Percentiles rank a stretch among this genome's conserved stretches.
phyloP scores from a whole-genome alignment of 92 coral and sea anemone genomes.

The Diadumene lineata region DNA sequence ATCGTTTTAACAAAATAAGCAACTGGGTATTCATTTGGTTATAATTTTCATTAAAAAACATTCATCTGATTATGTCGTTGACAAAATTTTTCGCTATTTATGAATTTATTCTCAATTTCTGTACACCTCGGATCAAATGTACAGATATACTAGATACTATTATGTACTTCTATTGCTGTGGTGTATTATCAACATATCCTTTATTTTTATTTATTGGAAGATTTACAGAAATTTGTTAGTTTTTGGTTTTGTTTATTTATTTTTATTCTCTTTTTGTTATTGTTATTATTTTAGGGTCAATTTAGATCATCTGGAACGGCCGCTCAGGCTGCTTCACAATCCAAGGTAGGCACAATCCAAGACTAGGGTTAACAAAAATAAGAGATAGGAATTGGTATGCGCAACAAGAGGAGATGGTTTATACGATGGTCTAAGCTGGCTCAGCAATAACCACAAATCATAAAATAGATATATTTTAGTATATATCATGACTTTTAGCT shows the following conservation, averaged over 20 bases:
- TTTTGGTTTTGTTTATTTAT: neutral
- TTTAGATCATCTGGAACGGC: constrained; percentile 7
- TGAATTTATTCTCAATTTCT: too few relatives aligned
- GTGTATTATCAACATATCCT: neutral
- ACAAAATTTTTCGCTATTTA: too few relatives aligned
- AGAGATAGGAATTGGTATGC: constrained; percentile 97
- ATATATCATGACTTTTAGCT: neutral
- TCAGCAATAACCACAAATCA: constrained; percentile 75
- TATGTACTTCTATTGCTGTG: too few relatives aligned
- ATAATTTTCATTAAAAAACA: neutral
- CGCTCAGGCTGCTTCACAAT: constrained; percentile 1
- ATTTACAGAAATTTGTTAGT: neutral
- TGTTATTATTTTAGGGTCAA: constrained; percentile 14
- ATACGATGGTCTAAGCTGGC: constrained; percentile 92
- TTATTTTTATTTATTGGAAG: neutral
- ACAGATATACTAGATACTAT: too few relatives aligned
- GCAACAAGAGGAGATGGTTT: constrained; percentile 98
- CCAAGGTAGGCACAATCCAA: constrained; percentile 16
- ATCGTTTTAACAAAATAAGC: neutral
- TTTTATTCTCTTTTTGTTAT: neutral
- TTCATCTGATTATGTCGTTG: neutral
- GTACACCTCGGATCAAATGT: too few relatives aligned
- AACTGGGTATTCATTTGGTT: neutral
- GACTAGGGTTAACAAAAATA: constrained; percentile 87
- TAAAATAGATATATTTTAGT: neutral